Evolutionary conservation across 2,888 invertebrate species (phyloP), one percentile per base, ranked within the genome.

Genomic region (Tetheella fluctuosa): DNA sequence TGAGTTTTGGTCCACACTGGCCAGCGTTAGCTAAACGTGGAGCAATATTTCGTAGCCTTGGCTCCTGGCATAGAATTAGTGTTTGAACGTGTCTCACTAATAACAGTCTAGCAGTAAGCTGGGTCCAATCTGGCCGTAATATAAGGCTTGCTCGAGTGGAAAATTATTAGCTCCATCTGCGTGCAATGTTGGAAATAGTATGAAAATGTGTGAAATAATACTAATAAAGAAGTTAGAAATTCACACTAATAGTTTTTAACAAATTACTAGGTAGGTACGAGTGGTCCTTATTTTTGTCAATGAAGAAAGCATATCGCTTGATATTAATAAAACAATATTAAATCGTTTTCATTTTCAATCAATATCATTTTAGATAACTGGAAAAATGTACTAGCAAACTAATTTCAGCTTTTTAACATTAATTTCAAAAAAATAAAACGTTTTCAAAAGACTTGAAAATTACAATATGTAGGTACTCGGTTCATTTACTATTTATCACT

Each of bases 31-130:
- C 1, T 54, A n/a, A 7, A 17, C 30, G 17, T 54, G n/a, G 30
- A 17, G 54, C 17, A 10, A 54, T 54, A 28, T 54, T 54, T 54
- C 25, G 25, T 4, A n/a, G 54, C 39, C 39, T n/a, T n/a, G 5
- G 39, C n/a, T 30, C 17, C 12, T 10, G 8, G 30, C 28, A 54
- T 28, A 30, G 17, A 54, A 54, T 54, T 54, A 30, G 30, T 17
- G 28, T 54, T 30, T 54, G 54, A 30, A 54, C 54, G 17, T 30
- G 30, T 30, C 54, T 54, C 17, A 30, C n/a, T 54, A 54, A 30
- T 30, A 30, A 54, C 54, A 23, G 30, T 17, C 30, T n/a, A 39
- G 39, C 23, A 53, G 23, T 54, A 30, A 54, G 28, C 54, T 30
- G 17, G 53, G 28, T 54, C 28, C n/a, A 7, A 30, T 8, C 30